Evolutionary conservation across 2,797 vertebrate genomes (phyloP), one percentile per base, ranked within the genome.

Genomic region (Galagoides demidoff): DNA sequence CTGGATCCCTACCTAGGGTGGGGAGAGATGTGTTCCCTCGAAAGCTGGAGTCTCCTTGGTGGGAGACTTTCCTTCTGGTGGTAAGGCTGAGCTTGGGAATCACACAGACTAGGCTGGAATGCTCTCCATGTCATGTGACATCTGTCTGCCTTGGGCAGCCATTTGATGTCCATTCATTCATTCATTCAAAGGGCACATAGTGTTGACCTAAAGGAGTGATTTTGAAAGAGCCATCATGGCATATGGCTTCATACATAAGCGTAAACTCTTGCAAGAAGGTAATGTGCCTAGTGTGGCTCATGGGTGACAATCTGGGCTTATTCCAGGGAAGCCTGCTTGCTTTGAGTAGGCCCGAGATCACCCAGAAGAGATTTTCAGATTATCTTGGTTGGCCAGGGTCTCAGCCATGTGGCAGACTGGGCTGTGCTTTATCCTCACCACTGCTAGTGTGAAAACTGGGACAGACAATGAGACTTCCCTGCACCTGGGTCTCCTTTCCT

Each of bases 321-420:
- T 55, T 92, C 59, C 68, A 34, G 17, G 20, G 70, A 17, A 79
- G n/a, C 79, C 34, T 2, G 4, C 66, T 84, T 97, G 59, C 89
- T 90, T 39, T 96, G 45, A 92, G 92, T 94, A 96, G 91, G 64
- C 81, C 92, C 85, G 83, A 88, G 92, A 92, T 92, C 94, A 90
- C 52, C 87, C 95, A 85, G 82, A 70, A 86, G 82, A 70, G 92
- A 83, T 95, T 90, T 94, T 96, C 94, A 96, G 82, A 22, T 85
- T 7, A 34, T 20, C 90, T 97, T 73, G 43, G 17, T 29, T 68
- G 39, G 16, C 61, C n/a, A 27, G 9, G 29, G 39, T 9, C 76
- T 83, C 2, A 34, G 39, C 61, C 14, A 0, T 55, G 78, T 55
- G 22, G 52, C 22, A 77, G 12, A 43, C 52, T 43, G 79, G 63